Percentiles rank a stretch among this genome's conserved stretches.
phyloP scores from a whole-genome alignment of 2,888 invertebrate genomes.

The Deroplatys truncata region DNA sequence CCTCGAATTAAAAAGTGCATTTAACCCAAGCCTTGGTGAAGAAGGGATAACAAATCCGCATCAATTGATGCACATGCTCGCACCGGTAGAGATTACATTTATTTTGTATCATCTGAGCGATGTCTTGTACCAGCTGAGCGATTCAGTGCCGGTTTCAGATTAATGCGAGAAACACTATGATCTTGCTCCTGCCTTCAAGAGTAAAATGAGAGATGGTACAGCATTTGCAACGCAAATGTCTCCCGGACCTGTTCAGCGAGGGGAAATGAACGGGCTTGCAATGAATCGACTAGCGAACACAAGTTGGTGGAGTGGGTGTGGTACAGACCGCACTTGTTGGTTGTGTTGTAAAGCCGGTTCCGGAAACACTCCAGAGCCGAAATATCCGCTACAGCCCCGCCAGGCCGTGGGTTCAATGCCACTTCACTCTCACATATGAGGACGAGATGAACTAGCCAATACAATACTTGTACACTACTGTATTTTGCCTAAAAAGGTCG shows the following conservation, averaged over 20 bases:
- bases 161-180: no score
- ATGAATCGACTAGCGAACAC: background rate
- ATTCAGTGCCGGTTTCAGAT: no score
- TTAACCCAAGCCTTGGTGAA: no score
- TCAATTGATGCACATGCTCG: no score
- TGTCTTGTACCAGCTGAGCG: no score
- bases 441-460: background rate
- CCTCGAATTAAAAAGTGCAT: no score
- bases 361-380: background rate
- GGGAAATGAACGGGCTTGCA: background rate
- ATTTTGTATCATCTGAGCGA: no score
- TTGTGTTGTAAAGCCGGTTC: background rate
- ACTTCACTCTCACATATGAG: background rate
- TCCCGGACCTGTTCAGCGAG: background rate
- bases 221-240: background rate
- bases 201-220: background rate
- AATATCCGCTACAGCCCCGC: background rate
- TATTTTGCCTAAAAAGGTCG: no score
- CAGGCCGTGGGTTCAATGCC: background rate
- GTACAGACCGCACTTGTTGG: background rate
- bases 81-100: no score
- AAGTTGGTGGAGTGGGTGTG: background rate
- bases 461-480: background rate
- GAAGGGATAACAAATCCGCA: no score
- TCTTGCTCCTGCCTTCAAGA: background rate